Conservation (phyloP, 2,888 invertebrate genomes). For the Macroteleia sp. region DNA sequence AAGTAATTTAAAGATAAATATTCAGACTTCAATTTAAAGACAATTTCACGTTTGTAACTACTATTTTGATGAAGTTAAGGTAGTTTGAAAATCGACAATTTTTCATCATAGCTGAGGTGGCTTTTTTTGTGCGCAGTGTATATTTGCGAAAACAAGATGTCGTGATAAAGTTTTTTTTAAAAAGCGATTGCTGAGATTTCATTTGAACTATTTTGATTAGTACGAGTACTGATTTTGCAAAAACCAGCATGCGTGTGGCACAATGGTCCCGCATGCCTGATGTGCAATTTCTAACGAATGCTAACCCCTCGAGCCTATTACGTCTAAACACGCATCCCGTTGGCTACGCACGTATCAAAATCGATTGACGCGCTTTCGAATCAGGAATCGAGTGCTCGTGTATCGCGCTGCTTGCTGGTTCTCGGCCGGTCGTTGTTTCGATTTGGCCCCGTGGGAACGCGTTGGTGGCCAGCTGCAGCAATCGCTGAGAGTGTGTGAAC, state of each 20-base stretch:
- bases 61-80: no score
- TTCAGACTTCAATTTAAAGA: no score
- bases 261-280: background rate
- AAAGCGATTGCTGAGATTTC: no score
- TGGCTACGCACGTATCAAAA: conserved; percentile 37
- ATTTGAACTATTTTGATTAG: no score
- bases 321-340: conserved; percentile 42
- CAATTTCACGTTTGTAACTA: no score
- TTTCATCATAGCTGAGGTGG: no score
- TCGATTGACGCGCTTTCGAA: conserved; percentile 52
- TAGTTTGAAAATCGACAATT: no score
- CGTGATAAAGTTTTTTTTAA: no score
- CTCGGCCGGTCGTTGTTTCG: conserved; percentile 60
- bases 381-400: conserved; percentile 23
- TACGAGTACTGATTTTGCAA: no score
- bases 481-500: conserved; percentile 76
- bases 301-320: conserved; percentile 12
- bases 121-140: no score
- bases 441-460: conserved; percentile 82
- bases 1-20: no score
- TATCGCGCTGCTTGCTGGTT: conserved; percentile 7
- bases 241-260: background rate
- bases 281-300: background rate
- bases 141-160: no score
- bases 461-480: conserved; percentile 83